These are phyloP conservation scores for Parotocinclus haroldoi DNA, from an alignment of 2,797 vertebrate species.

Conservation along the genomic window DNA sequence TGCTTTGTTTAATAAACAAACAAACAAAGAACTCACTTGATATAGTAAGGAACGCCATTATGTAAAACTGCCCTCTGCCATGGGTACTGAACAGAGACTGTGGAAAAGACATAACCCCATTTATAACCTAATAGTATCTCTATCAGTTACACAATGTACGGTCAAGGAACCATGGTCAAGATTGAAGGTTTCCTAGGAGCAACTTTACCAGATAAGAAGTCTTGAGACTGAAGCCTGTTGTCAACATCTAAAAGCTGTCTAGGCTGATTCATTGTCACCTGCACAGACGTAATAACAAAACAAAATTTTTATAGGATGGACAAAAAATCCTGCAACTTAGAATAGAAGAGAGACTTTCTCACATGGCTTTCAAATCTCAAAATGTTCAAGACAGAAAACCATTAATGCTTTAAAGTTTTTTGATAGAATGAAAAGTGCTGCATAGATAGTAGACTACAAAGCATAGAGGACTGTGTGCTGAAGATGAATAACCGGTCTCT, in stretches of 20 bases:
- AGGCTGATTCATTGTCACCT: slow-evolving; percentile 77
- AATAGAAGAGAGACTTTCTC: no score
- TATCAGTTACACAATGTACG: not conserved
- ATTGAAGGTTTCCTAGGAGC: no score
- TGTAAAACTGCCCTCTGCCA: slow-evolving; percentile 84
- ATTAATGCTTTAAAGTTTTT: slow-evolving; percentile 12
- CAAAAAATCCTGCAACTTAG: no score
- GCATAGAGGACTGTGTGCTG: not conserved
- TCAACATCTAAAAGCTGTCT: slow-evolving; percentile 74
- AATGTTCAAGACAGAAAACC: no score
- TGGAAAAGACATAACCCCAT: slow-evolving; percentile 27
- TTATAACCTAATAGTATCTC: not conserved
- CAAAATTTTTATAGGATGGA: no score
- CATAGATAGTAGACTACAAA: slow-evolving; percentile 1
- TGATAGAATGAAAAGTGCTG: slow-evolving; percentile 14
- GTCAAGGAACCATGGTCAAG: no score
- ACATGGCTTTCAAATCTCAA: no score
- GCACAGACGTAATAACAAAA: slow-evolving; percentile 21
- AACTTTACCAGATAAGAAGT: slow-evolving; percentile 80
- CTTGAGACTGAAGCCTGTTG: slow-evolving; percentile 73
- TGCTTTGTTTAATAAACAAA: not conserved
- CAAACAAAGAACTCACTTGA: slow-evolving; percentile 75
- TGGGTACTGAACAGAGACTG: slow-evolving; percentile 80
- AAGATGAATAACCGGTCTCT: not conserved
- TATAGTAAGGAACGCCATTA: slow-evolving; percentile 84